These are phyloP conservation scores for Excalfactoria chinensis DNA, from an alignment of 2,113 vertebrate species.

Conservation along the genomic window DNA sequence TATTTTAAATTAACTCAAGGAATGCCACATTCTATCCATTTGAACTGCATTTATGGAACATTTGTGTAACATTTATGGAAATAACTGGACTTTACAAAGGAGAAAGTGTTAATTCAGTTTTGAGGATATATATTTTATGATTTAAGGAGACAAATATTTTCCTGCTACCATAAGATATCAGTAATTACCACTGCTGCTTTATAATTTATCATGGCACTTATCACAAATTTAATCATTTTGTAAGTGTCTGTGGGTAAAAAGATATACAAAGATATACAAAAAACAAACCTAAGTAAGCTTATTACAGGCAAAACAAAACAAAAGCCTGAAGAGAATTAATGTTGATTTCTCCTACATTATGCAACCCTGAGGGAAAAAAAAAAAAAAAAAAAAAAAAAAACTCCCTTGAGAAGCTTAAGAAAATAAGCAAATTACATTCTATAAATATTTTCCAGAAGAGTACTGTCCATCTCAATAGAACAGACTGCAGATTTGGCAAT, in stretches of 20 bases:
- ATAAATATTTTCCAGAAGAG: not conserved
- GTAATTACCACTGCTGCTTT: not conserved
- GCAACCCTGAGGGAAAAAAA: not conserved
- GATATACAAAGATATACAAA: not conserved
- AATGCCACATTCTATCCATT: not conserved
- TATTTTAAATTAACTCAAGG: not conserved
- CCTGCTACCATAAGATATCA: not conserved
- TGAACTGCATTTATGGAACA: not conserved
- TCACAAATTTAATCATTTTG: not conserved
- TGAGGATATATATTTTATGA: not conserved
- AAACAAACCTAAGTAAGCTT: not conserved
- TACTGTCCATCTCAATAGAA: slow-evolving; percentile 19
- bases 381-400: not conserved
- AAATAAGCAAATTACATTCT: not conserved
- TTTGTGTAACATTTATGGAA: not conserved
- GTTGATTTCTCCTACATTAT: not conserved
- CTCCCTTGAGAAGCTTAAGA: not conserved
- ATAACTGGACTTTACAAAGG: not conserved
- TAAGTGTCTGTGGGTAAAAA: not conserved
- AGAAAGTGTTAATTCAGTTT: not conserved
- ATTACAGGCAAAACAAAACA: not conserved
- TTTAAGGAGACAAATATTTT: not conserved
- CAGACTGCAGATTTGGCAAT: not conserved
- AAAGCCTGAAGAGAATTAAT: not conserved
- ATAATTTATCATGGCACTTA: not conserved